These are phyloP conservation scores for Fregata magnificens DNA, from an alignment of 2,113 vertebrate genomes.

Conservation along the genomic window DNA sequence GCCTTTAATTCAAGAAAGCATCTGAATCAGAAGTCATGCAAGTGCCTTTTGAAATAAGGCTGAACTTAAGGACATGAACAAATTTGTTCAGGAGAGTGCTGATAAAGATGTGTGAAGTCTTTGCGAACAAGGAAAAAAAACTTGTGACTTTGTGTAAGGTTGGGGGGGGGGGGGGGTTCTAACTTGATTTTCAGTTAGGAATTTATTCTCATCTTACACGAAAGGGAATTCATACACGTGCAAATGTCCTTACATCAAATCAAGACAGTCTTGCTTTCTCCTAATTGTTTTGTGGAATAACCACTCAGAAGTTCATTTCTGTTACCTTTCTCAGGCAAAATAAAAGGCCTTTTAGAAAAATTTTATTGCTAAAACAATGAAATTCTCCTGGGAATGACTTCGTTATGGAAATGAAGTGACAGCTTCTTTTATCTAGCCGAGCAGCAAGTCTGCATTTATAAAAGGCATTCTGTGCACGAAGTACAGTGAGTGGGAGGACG, in stretches of 20 bases:
- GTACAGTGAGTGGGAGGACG: constrained; percentile 76
- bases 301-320: constrained; percentile 73
- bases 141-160: neutral
- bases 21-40: neutral
- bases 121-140: neutral
- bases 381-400: constrained; percentile 75
- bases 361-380: constrained; percentile 80
- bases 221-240: constrained; percentile 23
- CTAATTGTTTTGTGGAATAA: constrained; percentile 70
- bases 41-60: neutral
- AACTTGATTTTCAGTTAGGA: neutral
- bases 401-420: constrained; percentile 78
- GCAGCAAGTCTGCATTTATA: constrained; percentile 78
- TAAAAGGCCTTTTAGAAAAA: constrained; percentile 75
- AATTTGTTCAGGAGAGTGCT: neutral
- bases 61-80: neutral
- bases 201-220: neutral
- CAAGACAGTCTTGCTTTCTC: constrained; percentile 19
- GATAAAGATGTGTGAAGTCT: neutral
- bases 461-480: constrained; percentile 74
- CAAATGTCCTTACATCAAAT: constrained; percentile 36
- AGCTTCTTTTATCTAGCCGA: constrained; percentile 78
- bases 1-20: neutral
- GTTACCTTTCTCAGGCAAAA: constrained; percentile 76
- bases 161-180: neutral